phyloP scores from a whole-genome alignment of 2,888 invertebrate species.

The Andrena bicolor region DNA sequence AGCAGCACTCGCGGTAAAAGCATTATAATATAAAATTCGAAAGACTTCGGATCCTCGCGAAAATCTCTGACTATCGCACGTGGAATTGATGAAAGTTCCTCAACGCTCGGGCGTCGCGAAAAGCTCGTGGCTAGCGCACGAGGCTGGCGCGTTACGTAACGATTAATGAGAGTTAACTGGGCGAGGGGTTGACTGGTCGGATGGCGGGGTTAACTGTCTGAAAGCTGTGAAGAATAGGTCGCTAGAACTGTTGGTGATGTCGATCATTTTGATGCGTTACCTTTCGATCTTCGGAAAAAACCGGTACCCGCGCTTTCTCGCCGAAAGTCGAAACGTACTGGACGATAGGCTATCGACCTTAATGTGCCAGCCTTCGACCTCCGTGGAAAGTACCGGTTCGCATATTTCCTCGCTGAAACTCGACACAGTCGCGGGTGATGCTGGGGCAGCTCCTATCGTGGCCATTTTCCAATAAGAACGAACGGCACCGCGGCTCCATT shows the following conservation, averaged over 20 bases:
- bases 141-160: neutral
- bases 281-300: conserved; percentile 84
- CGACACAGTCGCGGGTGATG: conserved; percentile 75
- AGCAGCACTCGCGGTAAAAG: no score
- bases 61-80: no score
- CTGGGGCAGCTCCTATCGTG: conserved; percentile 55
- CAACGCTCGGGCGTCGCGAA: neutral
- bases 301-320: conserved; percentile 84
- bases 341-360: conserved; percentile 83
- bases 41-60: no score
- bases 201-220: neutral
- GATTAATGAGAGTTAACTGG: neutral
- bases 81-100: neutral
- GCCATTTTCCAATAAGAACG: conserved; percentile 56
- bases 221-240: neutral
- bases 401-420: conserved; percentile 83
- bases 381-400: conserved; percentile 83
- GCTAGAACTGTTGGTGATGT: conserved; percentile 31
- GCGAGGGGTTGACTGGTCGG: neutral
- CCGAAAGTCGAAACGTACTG: conserved; percentile 83
- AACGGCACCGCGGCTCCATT: conserved; percentile 8
- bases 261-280: conserved; percentile 74
- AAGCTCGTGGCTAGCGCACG: neutral
- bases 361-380: conserved; percentile 83
- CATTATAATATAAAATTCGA: no score